These are phyloP conservation scores for Reticulitermes speratus DNA, from an alignment of 1,140 invertebrate genomes.

Conservation along the genomic window DNA sequence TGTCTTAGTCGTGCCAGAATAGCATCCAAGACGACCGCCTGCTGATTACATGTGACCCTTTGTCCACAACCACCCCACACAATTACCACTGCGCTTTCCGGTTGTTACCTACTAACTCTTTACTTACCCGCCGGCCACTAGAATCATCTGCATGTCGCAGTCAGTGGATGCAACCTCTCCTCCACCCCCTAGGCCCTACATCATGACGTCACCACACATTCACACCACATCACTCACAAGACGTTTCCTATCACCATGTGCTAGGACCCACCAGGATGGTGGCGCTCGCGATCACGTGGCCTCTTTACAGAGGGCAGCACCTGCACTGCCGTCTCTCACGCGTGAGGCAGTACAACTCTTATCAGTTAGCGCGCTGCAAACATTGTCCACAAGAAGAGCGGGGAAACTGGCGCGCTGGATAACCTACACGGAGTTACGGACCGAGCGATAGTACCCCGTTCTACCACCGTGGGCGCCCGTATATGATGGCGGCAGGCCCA, in stretches of 20 bases:
- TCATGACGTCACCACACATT: conserved; percentile 17
- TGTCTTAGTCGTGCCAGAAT: too few relatives aligned
- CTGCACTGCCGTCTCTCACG: not conserved
- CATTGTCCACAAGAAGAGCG: too few relatives aligned
- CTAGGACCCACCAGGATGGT: too few relatives aligned
- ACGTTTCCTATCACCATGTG: not conserved
- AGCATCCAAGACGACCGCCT: too few relatives aligned
- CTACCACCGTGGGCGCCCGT: not conserved
- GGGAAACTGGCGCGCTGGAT: too few relatives aligned
- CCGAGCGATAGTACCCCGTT: not conserved
- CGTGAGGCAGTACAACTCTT: too few relatives aligned
- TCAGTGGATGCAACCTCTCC: not conserved
- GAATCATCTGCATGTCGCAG: conserved; percentile 26
- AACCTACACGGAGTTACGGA: too few relatives aligned
- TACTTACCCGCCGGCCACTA: conserved; percentile 26
- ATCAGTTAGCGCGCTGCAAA: too few relatives aligned
- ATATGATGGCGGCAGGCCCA: not conserved
- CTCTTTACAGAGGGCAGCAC: not conserved
- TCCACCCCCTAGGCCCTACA: not conserved
- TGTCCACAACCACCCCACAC: not conserved
- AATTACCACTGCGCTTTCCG: not conserved
- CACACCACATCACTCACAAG: not conserved
- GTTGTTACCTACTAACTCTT: not conserved
- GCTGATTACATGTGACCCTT: not conserved
- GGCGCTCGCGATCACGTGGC: not conserved